A percentile compares a stretch with the other conserved stretches of the same genome.
phyloP scores from a whole-genome alignment of 2,113 vertebrate genomes.

The Hemibagrus wyckioides region DNA sequence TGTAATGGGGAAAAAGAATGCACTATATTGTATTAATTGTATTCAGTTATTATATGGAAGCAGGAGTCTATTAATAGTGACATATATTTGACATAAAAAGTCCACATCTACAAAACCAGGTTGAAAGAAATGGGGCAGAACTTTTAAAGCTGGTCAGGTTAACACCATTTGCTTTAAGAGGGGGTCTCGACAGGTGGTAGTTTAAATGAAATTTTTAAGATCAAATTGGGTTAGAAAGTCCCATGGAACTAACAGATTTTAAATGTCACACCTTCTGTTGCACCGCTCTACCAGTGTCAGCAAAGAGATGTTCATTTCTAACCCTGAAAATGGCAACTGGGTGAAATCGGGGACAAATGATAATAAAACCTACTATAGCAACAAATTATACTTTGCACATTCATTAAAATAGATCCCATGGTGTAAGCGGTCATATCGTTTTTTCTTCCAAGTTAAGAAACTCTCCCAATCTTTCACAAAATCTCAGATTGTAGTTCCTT shows the following conservation, averaged over 20 bases:
- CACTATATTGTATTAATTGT: background rate
- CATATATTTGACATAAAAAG: background rate
- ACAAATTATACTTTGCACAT: conserved; percentile 1
- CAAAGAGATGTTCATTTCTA: background rate
- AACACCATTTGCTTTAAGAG: background rate
- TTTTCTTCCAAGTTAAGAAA: background rate
- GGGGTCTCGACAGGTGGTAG: background rate
- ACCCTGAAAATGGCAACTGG: background rate
- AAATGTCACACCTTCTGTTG: conserved; percentile 19
- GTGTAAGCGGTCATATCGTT: background rate
- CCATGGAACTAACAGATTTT: background rate
- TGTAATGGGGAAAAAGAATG: background rate
- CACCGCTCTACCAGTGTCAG: background rate
- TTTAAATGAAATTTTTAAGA: conserved; percentile 25
- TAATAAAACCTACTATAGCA: conserved; percentile 2
- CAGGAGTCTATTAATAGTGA: background rate
- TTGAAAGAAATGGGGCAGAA: background rate
- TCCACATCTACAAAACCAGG: background rate
- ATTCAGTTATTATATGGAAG: background rate
- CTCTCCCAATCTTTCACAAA: background rate
- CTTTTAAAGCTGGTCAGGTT: background rate
- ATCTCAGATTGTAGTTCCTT: background rate
- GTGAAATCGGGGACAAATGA: background rate
- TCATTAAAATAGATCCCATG: conserved; percentile 22
- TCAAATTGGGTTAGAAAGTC: conserved; percentile 8